These are phyloP conservation scores for Gephyroberyx darwinii DNA, from an alignment of 2,797 vertebrate species.

Conservation along the genomic window DNA sequence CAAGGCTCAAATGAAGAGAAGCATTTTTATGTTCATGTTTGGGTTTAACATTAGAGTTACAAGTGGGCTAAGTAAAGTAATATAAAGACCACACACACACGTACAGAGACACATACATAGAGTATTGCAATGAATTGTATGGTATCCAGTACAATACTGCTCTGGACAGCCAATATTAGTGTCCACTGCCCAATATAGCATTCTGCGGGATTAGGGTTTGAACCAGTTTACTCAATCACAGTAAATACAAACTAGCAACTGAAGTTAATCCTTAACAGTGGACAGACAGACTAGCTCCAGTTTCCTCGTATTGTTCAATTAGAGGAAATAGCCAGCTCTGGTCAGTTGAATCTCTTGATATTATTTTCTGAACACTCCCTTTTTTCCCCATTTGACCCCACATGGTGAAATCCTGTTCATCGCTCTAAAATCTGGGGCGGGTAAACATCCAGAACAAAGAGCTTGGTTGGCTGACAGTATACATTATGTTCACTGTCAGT, in stretches of 20 bases:
- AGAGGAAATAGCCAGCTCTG: conserved; percentile 13
- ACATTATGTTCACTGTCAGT: too few species aligned
- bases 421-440: not conserved
- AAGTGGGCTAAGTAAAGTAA: too few species aligned
- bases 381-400: not conserved
- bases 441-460: not conserved
- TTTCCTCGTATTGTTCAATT: conserved; percentile 28
- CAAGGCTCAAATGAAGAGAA: not conserved
- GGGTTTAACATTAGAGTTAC: too few species aligned
- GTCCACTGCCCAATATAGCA: conserved; percentile 8
- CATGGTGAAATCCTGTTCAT: not conserved
- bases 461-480: too few species aligned
- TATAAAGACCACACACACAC: not conserved
- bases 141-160: not conserved
- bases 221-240: conserved; percentile 50
- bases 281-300: not conserved
- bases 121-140: conserved; percentile 10
- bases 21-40: too few species aligned
- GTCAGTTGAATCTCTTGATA: not conserved
- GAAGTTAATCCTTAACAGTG: conserved; percentile 49
- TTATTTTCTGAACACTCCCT: not conserved
- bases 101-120: not conserved
- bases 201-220: conserved; percentile 43
- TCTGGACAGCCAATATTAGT: conserved; percentile 6
- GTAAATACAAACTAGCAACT: conserved; percentile 45